Evolutionary conservation across 1,140 invertebrate species (phyloP).

Genomic region (Protaetia brevitarsis): DNA sequence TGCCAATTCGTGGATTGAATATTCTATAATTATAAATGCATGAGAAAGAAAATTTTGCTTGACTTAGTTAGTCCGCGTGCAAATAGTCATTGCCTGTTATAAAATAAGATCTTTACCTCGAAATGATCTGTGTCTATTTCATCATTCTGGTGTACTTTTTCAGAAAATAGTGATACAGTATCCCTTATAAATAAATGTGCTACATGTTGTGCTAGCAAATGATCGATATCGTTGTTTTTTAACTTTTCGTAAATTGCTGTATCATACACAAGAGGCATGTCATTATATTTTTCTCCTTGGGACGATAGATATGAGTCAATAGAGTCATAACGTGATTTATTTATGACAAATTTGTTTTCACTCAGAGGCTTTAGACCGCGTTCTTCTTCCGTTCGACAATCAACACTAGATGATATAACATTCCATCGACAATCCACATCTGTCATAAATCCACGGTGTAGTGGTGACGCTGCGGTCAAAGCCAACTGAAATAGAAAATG

Average conservation of each 20-base stretch:
- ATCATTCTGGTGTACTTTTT: slow-evolving; percentile 95
- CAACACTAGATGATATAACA: slow-evolving; percentile 91
- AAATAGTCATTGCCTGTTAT: background rate
- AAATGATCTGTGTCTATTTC: slow-evolving; percentile 96
- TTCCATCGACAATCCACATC: slow-evolving; percentile 98
- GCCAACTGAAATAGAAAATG: slow-evolving; percentile 67
- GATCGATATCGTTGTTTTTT: slow-evolving; percentile 83
- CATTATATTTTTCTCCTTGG: slow-evolving; percentile 85
- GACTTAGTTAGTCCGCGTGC: no score
- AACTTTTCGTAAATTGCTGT: slow-evolving; percentile 78
- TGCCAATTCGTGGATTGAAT: slow-evolving; percentile 99
- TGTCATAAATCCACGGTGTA: slow-evolving; percentile 89
- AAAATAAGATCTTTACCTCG: slow-evolving; percentile 72
- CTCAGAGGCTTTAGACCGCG: slow-evolving; percentile 75
- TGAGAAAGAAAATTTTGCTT: background rate
- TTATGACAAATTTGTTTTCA: slow-evolving; percentile 80
- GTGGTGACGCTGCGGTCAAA: slow-evolving; percentile 92
- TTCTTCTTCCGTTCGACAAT: slow-evolving; percentile 94
- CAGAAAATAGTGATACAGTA: slow-evolving; percentile 92
- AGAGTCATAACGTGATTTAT: slow-evolving; percentile 96
- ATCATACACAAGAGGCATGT: slow-evolving; percentile 87
- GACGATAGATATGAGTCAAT: slow-evolving; percentile 95
- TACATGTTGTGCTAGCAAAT: slow-evolving; percentile 87
- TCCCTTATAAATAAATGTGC: slow-evolving; percentile 99
- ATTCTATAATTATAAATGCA: slow-evolving; percentile 64